Evolutionary conservation across 2,888 invertebrate genomes (phyloP).

Genomic region (Cotesia congregata): DNA sequence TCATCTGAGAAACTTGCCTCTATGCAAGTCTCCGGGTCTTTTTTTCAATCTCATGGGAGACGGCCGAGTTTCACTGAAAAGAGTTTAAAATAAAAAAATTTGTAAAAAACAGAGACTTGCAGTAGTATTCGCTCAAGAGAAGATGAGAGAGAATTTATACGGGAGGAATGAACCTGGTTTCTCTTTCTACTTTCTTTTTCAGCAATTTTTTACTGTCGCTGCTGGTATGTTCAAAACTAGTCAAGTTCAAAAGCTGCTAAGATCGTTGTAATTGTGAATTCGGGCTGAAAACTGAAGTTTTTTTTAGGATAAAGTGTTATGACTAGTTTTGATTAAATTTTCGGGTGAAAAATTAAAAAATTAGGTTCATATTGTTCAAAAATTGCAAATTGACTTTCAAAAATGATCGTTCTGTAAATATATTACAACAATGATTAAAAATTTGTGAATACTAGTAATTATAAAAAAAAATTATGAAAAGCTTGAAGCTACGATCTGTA

Average conservation of each 20-base stretch:
- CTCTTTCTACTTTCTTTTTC: conserved; percentile 28
- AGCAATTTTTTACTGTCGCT: conserved; percentile 39
- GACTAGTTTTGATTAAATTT: not conserved
- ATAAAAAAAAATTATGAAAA: no score
- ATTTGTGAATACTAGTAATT: not conserved
- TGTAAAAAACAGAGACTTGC: conserved; percentile 6
- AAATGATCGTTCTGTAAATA: no score
- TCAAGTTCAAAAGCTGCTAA: not conserved
- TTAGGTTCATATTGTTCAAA: not conserved
- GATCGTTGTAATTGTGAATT: not conserved
- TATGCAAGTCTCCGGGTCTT: conserved; percentile 1
- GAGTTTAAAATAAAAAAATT: not conserved
- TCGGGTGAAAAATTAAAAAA: not conserved
- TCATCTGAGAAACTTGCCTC: conserved; percentile 26
- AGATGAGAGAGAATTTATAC: conserved; percentile 17
- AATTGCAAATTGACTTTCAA: no score
- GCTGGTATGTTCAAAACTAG: not conserved
- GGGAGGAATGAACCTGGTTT: conserved; percentile 4
- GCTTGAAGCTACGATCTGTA: no score
- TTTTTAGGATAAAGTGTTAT: not conserved
- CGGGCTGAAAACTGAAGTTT: not conserved
- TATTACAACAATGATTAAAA: not conserved
- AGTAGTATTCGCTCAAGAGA: conserved; percentile 7
- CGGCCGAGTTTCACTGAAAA: conserved; percentile 8
- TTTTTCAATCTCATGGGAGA: conserved; percentile 21